Evolutionary conservation across 2,797 vertebrate genomes (phyloP), one percentile per base, ranked within the genome.

Genomic region (Mus minutoides): DNA sequence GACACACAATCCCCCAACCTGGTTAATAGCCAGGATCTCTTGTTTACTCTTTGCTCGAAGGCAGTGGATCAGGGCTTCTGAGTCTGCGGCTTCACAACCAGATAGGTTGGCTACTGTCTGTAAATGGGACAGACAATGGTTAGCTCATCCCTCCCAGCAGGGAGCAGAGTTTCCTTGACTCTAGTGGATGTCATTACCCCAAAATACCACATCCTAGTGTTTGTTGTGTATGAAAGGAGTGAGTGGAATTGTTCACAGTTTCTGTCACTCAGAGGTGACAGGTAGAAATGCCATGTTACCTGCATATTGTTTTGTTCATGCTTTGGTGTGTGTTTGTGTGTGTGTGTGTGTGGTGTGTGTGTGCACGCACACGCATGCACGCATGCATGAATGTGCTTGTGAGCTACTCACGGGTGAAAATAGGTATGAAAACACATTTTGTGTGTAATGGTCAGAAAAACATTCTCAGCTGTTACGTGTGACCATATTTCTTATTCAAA

Each of bases 21-120:
- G 67, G 49, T 17, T 91, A 37, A 97, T 92, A 11, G 49, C 78
- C 37, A 88, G 21, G 17, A 98, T 93, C 40, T 98, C 98, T 40
- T 97, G 95, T 75, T 97, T 96, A 31, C 97, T 97, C 97, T 97
- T 98, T 26, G 2, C 93, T 92, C 77, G 88, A 58, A 98, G 83
- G 94, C 98, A 98, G 62, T 82, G 40, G 8, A 98, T 96, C 60
- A 97, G 75, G 80, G 97, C 40, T 60, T 85, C 93, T 11, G 98
- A 98, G 76, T 92, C 97, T 34, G 52, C 37, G 31, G 73, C 94
- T 37, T 96, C 89, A 92, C 98, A 98, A 95, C 60, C 95, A 62
- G 91, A 92, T 40, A 56, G 14, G 40, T 91, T 60, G 85, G 96
- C 97, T 54, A 98, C 56, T 10, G 3, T 54, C 98, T 98, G 96